These are phyloP conservation scores for Choreutis nemorana DNA, from an alignment of 2,888 invertebrate species.

Conservation along the genomic window DNA sequence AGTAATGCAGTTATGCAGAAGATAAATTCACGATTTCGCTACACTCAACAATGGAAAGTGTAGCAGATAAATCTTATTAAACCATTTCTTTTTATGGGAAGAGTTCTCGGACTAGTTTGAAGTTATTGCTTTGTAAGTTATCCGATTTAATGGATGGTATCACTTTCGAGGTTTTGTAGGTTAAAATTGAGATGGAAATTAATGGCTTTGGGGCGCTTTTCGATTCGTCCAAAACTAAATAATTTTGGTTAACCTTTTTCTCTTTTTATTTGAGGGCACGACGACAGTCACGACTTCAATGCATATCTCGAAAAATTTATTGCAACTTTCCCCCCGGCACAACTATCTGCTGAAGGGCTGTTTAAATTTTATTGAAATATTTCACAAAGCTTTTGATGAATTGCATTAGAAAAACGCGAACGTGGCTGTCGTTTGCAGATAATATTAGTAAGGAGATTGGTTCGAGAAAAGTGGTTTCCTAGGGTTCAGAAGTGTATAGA, in stretches of 20 bases:
- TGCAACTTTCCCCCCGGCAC: constrained; percentile 16
- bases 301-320: constrained; percentile 17
- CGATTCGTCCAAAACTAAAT: too few relatives aligned
- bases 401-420: too few relatives aligned
- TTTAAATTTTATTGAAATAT: too few relatives aligned
- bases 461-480: too few relatives aligned
- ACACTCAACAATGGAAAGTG: constrained; percentile 30
- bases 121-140: constrained; percentile 1
- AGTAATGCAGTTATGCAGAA: constrained; percentile 25
- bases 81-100: constrained; percentile 16
- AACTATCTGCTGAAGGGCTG: constrained; percentile 12
- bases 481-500: constrained; percentile 26
- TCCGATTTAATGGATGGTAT: too few relatives aligned
- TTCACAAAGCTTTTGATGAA: too few relatives aligned
- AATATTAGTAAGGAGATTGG: too few relatives aligned
- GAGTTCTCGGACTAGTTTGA: constrained; percentile 12
- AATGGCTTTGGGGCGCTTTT: too few relatives aligned
- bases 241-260: constrained; percentile 12
- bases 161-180: too few relatives aligned
- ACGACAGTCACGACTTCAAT: constrained; percentile 14
- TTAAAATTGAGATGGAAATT: too few relatives aligned
- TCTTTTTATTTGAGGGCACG: constrained; percentile 16
- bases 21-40: constrained; percentile 36
- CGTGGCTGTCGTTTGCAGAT: too few relatives aligned
- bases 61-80: constrained; percentile 7